Percentiles rank a stretch among this genome's conserved stretches.
Conservation (phyloP, 2,888 invertebrate species). For the Dioctria linearis region DNA sequence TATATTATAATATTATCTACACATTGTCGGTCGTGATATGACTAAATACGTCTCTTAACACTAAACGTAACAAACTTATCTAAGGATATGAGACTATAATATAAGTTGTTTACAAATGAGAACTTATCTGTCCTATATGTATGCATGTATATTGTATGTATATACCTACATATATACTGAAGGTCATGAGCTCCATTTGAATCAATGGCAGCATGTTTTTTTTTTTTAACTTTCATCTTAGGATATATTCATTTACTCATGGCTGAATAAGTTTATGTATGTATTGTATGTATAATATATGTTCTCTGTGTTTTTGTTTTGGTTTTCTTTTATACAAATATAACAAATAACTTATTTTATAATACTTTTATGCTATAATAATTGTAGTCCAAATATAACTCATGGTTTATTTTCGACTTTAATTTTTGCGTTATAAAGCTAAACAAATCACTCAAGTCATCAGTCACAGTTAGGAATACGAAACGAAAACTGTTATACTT, state of each 20-base stretch:
- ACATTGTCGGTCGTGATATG: slow-evolving; percentile 43
- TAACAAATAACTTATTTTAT: slow-evolving; percentile 51
- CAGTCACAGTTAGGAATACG: slow-evolving; percentile 58
- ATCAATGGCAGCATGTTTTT: slow-evolving; percentile 49
- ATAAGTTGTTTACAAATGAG: slow-evolving; percentile 44
- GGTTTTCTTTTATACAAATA: slow-evolving; percentile 31
- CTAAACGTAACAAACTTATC: slow-evolving; percentile 58
- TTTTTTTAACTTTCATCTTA: not conserved
- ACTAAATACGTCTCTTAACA: slow-evolving; percentile 48
- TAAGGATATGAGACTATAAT: slow-evolving; percentile 56
- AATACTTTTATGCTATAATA: slow-evolving; percentile 39
- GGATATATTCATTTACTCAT: slow-evolving; percentile 21
- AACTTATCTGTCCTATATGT: slow-evolving; percentile 31
- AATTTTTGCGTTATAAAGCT: slow-evolving; percentile 56
- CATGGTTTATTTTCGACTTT: slow-evolving; percentile 42
- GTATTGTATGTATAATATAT: not conserved
- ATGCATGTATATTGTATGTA: too few species aligned
- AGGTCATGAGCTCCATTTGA: slow-evolving; percentile 40
- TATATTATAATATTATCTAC: slow-evolving; percentile 14
- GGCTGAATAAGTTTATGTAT: too few species aligned
- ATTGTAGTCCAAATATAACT: slow-evolving; percentile 46
- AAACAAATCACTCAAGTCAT: slow-evolving; percentile 58
- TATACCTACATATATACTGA: slow-evolving; percentile 18
- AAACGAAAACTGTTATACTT: slow-evolving; percentile 29
- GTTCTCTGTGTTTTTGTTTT: not conserved